phyloP scores from a whole-genome alignment of 2,797 vertebrate species.

The Tenualosa ilisha region DNA sequence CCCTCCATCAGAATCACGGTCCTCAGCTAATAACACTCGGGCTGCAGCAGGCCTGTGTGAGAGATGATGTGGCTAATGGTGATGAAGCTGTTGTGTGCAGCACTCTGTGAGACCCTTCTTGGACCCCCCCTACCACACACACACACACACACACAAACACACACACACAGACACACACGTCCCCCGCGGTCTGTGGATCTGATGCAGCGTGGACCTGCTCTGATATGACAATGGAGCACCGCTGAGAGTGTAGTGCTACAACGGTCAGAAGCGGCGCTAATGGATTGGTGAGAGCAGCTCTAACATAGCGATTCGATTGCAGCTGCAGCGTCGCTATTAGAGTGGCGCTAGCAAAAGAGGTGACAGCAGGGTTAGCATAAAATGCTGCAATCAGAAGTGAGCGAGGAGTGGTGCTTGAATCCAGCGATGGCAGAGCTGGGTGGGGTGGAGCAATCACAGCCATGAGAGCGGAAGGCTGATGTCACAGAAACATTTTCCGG shows the following conservation, averaged over 20 bases:
- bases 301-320: background rate
- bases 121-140: too few relatives aligned
- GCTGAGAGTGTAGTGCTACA: background rate
- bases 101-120: too few relatives aligned
- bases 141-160: too few relatives aligned
- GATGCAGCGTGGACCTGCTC: background rate
- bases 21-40: background rate
- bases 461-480: background rate
- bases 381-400: background rate
- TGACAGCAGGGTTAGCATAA: background rate
- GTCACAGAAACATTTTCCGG: background rate
- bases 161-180: too few relatives aligned
- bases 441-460: background rate
- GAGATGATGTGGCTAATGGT: background rate
- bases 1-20: background rate
- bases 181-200: too few relatives aligned
- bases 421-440: background rate
- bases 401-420: conserved; percentile 9
- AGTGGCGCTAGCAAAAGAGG: background rate
- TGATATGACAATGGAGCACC: background rate
- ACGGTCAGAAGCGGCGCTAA: background rate
- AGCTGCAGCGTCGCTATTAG: background rate
- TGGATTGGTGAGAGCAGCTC: background rate
- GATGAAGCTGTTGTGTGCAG: background rate
- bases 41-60: background rate